Base-by-base conservation (phyloP, 2,888 invertebrate genomes). In the Lepidochrysops patricia region DNA sequence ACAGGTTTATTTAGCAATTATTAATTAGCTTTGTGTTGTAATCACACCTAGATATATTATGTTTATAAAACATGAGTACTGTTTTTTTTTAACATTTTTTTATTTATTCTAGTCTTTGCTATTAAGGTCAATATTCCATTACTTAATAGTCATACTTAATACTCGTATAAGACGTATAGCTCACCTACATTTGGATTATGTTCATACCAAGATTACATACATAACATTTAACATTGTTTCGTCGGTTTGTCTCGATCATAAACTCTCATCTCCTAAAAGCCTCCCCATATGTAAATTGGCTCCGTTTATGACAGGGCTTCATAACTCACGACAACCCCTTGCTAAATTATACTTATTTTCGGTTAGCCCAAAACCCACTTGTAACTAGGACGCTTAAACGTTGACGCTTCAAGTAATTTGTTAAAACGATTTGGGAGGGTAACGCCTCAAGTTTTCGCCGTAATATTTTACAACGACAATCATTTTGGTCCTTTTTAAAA, bases 201-300 rank as follows among this genome's bases (percentile, higher is more conserved):
- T 43, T 43, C 43, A 23, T 29, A n/a, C n/a, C n/a, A n/a, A n/a
- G n/a, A n/a, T n/a, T n/a, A n/a, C n/a, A n/a, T n/a, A 29, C 29
- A 29, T 7, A 29, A 29, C 9, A 29, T n/a, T 26, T n/a, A 9
- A 43, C 34, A 52, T 29, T 23, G 52, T 34, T 27, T 25, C 34
- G 19, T 43, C 13, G 50, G 48, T 35, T 57, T 37, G 50, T 70
- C 73, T 69, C 72, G 69, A 76, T 77, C 77, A 78, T 80, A 83
- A 82, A 80, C 82, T 81, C 80, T 84, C 82, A 82, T 84, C 76
- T 74, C 72, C 71, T 72, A 68, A 80, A 82, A 79, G 81, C 79
- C 77, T 77, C 80, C 81, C 72, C 79, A 77, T 77, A 86, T 84
- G 84, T 77, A 87, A 86, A 87, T 84, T 81, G 77, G 73, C 72